Percentiles rank a stretch among this genome's conserved stretches.
Conservation (phyloP, 2,113 vertebrate genomes). For the Enhydra lutris region DNA sequence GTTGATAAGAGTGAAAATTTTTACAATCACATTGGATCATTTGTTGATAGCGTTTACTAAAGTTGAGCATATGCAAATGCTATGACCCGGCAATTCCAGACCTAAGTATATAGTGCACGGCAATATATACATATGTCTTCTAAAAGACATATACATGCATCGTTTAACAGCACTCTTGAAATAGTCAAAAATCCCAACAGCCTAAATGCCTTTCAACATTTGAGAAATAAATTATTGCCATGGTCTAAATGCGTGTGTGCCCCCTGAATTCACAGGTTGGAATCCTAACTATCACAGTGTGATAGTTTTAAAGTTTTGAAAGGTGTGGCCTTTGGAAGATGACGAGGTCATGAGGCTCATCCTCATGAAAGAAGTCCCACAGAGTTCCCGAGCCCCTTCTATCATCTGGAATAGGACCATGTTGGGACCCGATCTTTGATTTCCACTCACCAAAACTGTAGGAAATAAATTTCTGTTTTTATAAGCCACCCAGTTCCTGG, state of each 20-base stretch:
- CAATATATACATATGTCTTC: not conserved
- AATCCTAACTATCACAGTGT: not conserved
- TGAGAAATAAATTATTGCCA: not conserved
- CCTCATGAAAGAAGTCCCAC: not conserved
- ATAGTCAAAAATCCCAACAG: not conserved
- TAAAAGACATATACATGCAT: not conserved
- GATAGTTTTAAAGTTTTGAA: not conserved
- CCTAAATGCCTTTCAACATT: not conserved
- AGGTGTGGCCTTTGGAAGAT: not conserved
- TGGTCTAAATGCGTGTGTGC: not conserved
- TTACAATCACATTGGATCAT: not conserved
- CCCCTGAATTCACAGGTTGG: not conserved
- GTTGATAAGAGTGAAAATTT: not conserved
- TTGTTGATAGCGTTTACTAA: not conserved
- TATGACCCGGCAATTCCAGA: not conserved
- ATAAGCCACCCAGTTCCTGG: not conserved
- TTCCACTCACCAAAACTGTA: not conserved
- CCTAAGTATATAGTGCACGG: not conserved
- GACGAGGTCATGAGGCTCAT: not conserved
- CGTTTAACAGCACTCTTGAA: not conserved
- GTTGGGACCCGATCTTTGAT: not conserved
- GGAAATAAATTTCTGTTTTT: not conserved
- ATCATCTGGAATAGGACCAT: not conserved
- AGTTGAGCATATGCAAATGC: not conserved
- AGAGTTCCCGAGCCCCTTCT: not conserved